phyloP scores from a whole-genome alignment of 2,888 invertebrate species.

The Diaphora mendica region DNA sequence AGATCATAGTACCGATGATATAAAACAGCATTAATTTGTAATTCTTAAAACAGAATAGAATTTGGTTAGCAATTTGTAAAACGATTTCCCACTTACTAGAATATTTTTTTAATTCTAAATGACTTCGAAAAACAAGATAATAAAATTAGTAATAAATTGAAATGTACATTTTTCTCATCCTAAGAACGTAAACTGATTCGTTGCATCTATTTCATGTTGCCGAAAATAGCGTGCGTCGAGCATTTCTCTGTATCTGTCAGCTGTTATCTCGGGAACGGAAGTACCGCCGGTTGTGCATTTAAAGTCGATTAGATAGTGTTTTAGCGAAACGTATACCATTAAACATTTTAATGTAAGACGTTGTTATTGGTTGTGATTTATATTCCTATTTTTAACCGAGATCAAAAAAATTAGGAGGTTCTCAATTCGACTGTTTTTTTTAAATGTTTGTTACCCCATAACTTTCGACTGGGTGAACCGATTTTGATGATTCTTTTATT shows the following conservation, averaged over 20 bases:
- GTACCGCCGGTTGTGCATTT: slow-evolving; percentile 15
- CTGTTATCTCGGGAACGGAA: slow-evolving; percentile 24
- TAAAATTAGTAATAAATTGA: neutral
- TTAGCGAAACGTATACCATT: slow-evolving; percentile 12
- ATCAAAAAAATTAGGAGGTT: too few species aligned
- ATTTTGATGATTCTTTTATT: too few species aligned
- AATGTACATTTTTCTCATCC: neutral
- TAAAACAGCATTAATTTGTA: neutral
- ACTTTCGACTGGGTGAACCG: too few species aligned
- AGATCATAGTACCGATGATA: neutral
- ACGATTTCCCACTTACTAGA: neutral
- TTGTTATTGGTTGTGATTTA: neutral
- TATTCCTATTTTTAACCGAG: too few species aligned
- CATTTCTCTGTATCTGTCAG: slow-evolving; percentile 16
- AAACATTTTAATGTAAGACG: neutral
- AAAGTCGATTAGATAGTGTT: slow-evolving; percentile 18
- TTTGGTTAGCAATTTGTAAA: neutral
- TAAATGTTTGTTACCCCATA: too few species aligned
- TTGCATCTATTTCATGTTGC: slow-evolving; percentile 9
- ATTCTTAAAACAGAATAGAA: neutral
- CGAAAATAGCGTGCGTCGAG: slow-evolving; percentile 12
- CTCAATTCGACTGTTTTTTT: too few species aligned
- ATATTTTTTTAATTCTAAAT: slow-evolving; percentile 6
- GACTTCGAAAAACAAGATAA: neutral
- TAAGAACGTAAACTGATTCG: neutral